Base-by-base conservation (phyloP, 1,140 invertebrate genomes). In the Drosophila paulistorum region DNA sequence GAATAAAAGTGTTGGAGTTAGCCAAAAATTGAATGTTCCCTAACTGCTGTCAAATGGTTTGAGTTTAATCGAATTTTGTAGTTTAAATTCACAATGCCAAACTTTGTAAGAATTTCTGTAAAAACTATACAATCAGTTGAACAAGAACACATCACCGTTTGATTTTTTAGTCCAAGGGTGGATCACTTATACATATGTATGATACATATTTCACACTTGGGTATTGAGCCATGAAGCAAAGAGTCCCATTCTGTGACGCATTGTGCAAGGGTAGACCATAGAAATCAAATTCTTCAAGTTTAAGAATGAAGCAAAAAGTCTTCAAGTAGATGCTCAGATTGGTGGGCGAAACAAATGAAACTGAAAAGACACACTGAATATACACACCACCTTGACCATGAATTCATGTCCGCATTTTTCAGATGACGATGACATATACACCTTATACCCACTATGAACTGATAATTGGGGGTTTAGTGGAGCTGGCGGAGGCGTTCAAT, bases 301-400 rank as follows among this genome's bases (percentile, higher is more conserved):
- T 13, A 13, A 39, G 37, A 39, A 13, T 39, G 37, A 11, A 11
- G 37, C 37, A 39, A 39, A 39, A 39, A 13, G 11, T 39, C 11
- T 39, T 13, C 3, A 39, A 39, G 37, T 51, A 20, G 45, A 51
- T 51, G 45, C 77, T 55, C 23, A 39, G 30, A 42, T 63, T 37
- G 65, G 75, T 77, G 74, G 75, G 75, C 75, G 74, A 75, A 75
- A 64, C 59, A 63, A 69, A 35, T 74, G 72, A 37, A 75, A 45
- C 42, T n/a, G 14, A 42, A 61, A 26, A 11, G 42, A 51, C 17
- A 26, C 3, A 26, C 23, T 26, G 23, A 26, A 26, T 26, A 26
- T 65, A 51, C 11, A n/a, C 42, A 37, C 26, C 39, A 61, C 62
- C 74, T 77, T 77, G 74, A 77, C 74, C 74, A 74, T 77, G 74